Evolutionary conservation across 1,140 invertebrate genomes (phyloP).

Genomic region (Pemphigus obesinymphae): DNA sequence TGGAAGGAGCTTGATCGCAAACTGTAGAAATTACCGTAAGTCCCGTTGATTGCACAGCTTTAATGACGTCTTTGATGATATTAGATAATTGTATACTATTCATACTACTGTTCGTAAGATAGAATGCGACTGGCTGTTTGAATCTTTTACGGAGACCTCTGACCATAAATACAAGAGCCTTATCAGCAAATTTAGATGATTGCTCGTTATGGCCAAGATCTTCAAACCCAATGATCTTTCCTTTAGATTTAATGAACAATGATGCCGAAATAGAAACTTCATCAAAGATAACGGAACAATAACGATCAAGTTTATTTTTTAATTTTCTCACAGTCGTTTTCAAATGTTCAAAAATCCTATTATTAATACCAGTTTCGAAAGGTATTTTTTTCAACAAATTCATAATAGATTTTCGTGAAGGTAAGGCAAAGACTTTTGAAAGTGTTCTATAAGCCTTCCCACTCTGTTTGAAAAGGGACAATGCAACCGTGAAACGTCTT

Average conservation of each 20-base stretch:
- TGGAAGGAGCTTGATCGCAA: neutral
- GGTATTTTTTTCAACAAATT: neutral
- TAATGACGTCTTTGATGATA: neutral
- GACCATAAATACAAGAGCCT: neutral
- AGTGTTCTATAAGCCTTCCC: neutral
- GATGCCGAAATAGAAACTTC: neutral
- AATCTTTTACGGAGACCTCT: neutral
- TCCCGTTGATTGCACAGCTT: neutral
- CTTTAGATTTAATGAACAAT: neutral
- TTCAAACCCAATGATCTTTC: neutral
- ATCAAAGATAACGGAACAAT: neutral
- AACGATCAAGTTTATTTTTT: neutral
- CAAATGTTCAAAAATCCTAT: neutral
- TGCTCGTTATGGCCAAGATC: neutral
- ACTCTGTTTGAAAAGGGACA: neutral
- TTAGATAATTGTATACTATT: neutral
- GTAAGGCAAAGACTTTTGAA: neutral
- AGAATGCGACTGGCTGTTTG: neutral
- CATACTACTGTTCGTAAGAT: neutral
- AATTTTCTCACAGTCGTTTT: neutral
- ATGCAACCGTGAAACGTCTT: neutral
- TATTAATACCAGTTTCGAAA: neutral
- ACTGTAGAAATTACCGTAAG: neutral
- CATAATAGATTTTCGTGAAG: neutral
- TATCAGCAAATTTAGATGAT: neutral